A percentile compares a stretch with the other conserved stretches of the same genome.
phyloP scores from a whole-genome alignment of 2,888 invertebrate genomes.

The Neuroscelio doddi region DNA sequence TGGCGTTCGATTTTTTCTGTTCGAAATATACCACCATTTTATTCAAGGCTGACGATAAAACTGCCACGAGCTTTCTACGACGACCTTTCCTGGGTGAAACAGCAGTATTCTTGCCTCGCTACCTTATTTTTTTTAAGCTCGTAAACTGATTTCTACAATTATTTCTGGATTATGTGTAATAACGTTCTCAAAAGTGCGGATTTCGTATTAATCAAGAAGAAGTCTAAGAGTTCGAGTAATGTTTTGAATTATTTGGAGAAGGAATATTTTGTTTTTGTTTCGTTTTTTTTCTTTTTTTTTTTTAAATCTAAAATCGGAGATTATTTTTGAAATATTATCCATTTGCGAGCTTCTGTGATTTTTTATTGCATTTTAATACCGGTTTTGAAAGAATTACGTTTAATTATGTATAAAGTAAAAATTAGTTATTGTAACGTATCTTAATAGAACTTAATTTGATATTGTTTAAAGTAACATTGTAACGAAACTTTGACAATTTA shows the following conservation, averaged over 20 bases:
- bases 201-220: background rate
- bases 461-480: no score
- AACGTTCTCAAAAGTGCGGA: background rate
- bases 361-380: no score
- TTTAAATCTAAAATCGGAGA: no score
- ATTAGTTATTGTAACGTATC: no score
- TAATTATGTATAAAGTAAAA: no score
- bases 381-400: no score
- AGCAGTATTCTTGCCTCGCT: background rate
- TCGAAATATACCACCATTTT: conserved; percentile 32
- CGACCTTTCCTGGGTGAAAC: background rate
- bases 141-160: conserved; percentile 1
- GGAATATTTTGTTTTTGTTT: background rate
- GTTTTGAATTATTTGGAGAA: no score
- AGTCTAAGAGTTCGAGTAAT: no score
- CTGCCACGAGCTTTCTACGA: background rate
- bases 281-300: background rate
- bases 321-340: no score
- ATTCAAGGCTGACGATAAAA: conserved; percentile 12
- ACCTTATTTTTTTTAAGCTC: background rate
- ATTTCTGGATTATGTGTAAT: background rate
- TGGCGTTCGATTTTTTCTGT: conserved; percentile 45
- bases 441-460: no score
- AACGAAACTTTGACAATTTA: no score
- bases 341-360: no score